Conservation (phyloP, 2,797 vertebrate genomes). For the Alcedo quadribrachys region DNA sequence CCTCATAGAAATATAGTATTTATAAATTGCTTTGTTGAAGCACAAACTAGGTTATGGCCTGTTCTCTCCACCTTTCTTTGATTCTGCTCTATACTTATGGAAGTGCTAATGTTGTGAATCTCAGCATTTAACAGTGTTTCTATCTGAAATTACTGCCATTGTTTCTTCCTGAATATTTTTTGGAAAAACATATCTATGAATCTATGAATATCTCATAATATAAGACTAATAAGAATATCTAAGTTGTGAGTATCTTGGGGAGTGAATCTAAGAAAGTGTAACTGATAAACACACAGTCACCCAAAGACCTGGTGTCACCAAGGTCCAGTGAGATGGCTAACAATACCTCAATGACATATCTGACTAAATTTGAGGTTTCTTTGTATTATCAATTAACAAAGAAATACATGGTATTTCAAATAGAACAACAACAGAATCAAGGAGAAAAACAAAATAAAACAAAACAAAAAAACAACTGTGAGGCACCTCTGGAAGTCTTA, state of each 20-base stretch:
- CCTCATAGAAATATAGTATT: conserved; percentile 42
- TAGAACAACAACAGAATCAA: rapidly evolving
- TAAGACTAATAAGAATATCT: neutral
- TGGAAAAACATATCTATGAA: neutral
- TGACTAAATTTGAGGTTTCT: neutral
- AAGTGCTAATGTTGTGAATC: conserved; percentile 21
- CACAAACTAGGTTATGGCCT: neutral
- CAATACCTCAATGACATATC: neutral
- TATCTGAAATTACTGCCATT: neutral
- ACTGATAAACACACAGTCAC: too few species aligned
- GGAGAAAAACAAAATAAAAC: rapidly evolving
- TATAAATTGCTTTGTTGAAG: conserved; percentile 48
- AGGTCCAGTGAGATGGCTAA: neutral
- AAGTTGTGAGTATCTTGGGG: neutral
- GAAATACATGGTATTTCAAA: neutral
- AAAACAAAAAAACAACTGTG: neutral
- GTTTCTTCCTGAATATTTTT: neutral
- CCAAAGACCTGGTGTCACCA: neutral
- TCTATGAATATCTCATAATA: neutral
- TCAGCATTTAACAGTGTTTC: neutral
- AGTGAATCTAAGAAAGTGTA: neutral
- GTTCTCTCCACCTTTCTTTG: conserved; percentile 2
- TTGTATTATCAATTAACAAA: neutral
- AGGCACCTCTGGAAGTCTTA: neutral
- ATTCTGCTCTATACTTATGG: neutral